Evolutionary conservation across 2,888 invertebrate genomes (phyloP).

Genomic region (Laspeyria flexula): DNA sequence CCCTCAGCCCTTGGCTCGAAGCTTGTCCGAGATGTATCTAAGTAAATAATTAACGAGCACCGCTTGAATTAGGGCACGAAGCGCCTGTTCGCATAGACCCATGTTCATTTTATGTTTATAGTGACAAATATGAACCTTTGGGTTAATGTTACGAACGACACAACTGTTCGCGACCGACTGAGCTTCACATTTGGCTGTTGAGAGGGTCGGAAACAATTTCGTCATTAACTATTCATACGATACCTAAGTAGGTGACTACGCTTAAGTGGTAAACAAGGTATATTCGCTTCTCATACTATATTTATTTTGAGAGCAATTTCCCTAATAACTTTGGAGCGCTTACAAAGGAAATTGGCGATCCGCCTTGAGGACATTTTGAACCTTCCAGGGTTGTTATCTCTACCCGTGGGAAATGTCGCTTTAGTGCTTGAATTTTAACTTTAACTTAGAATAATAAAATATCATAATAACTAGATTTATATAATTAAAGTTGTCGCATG

Average conservation of each 20-base stretch:
- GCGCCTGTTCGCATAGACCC: conserved; percentile 52
- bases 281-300: conserved; percentile 48
- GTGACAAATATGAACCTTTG: conserved; percentile 63
- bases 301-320: conserved; percentile 69
- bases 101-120: conserved; percentile 61
- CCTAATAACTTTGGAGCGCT: conserved; percentile 64
- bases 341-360: conserved; percentile 68
- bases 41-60: conserved; percentile 73
- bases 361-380: conserved; percentile 61
- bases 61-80: conserved; percentile 61
- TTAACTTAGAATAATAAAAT: conserved; percentile 34
- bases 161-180: conserved; percentile 32
- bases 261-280: conserved; percentile 50
- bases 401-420: conserved; percentile 46
- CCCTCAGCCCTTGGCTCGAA: conserved; percentile 48
- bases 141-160: conserved; percentile 52
- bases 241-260: conserved; percentile 41
- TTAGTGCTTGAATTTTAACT: conserved; percentile 32
- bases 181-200: conserved; percentile 42
- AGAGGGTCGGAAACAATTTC: conserved; percentile 52
- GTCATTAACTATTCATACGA: conserved; percentile 60
- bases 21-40: conserved; percentile 61
- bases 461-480: too few species aligned
- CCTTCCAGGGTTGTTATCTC: conserved; percentile 52
- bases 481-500: too few species aligned